A percentile compares a stretch with the other conserved stretches of the same genome.
Evolutionary conservation across 2,888 invertebrate species (phyloP).

Genomic region (Lasius platythorax): DNA sequence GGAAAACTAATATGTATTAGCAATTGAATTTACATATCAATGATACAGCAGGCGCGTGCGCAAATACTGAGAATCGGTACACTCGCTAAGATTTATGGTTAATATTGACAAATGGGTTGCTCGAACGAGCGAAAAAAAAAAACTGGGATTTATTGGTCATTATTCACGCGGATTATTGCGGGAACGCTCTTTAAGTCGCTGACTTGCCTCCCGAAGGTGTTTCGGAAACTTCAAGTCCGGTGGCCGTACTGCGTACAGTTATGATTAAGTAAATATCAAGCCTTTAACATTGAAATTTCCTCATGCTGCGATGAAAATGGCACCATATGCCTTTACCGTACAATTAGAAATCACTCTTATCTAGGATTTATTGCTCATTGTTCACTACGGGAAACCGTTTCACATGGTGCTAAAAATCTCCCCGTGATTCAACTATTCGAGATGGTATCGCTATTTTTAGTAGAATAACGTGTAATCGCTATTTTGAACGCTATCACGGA

Average conservation of each 20-base stretch:
- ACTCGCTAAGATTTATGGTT: conserved; percentile 59
- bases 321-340: neutral
- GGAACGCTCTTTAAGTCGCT: conserved; percentile 54
- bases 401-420: conserved; percentile 30
- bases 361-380: conserved; percentile 46
- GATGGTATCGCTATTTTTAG: conserved; percentile 15
- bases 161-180: conserved; percentile 53
- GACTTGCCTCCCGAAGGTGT: conserved; percentile 18
- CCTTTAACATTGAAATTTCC: conserved; percentile 47
- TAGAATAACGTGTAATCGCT: conserved; percentile 27
- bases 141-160: conserved; percentile 49
- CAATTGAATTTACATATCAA: conserved; percentile 72
- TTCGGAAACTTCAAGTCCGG: conserved; percentile 28
- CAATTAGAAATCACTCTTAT: conserved; percentile 45
- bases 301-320: neutral
- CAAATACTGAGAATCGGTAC: conserved; percentile 58
- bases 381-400: conserved; percentile 29
- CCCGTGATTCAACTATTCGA: neutral
- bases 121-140: conserved; percentile 38
- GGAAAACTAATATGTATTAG: conserved; percentile 73
- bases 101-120: conserved; percentile 71
- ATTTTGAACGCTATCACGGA: conserved; percentile 25
- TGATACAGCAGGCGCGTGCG: conserved; percentile 51
- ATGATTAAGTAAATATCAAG: conserved; percentile 10
- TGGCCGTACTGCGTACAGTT: conserved; percentile 11